phyloP scores from a whole-genome alignment of 2,888 invertebrate species.

The Thera britannica region DNA sequence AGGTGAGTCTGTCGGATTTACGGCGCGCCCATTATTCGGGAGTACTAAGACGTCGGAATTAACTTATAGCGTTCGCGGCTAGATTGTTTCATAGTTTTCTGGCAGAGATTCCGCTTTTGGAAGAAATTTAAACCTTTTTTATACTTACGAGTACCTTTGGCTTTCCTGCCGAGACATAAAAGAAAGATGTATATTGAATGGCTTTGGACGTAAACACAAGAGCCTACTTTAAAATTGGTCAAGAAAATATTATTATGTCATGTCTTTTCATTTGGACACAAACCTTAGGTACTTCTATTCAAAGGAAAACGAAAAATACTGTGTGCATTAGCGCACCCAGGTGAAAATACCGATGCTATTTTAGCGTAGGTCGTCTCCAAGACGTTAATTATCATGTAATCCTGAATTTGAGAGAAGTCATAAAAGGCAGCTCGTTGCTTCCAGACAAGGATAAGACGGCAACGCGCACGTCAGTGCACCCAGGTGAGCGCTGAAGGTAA shows the following conservation, averaged over 20 bases:
- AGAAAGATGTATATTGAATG: too few relatives aligned
- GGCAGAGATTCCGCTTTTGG: slow-evolving; percentile 1
- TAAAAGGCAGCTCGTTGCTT: slow-evolving; percentile 9
- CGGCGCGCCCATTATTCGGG: slow-evolving; percentile 63
- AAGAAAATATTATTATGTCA: too few relatives aligned
- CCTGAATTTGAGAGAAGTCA: slow-evolving; percentile 18
- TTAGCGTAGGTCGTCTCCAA: neutral
- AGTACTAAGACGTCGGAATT: slow-evolving; percentile 66
- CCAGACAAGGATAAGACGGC: slow-evolving; percentile 34
- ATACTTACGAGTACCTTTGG: too few relatives aligned
- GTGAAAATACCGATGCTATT: neutral
- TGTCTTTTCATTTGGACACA: too few relatives aligned
- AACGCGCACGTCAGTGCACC: slow-evolving; percentile 51
- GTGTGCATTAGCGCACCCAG: neutral
- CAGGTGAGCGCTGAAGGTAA: slow-evolving; percentile 58
- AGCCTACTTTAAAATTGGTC: too few relatives aligned
- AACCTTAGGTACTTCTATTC: too few relatives aligned
- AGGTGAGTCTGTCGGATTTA: slow-evolving; percentile 82
- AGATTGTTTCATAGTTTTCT: slow-evolving; percentile 30
- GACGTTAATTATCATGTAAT: slow-evolving; percentile 19
- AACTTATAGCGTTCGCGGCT: slow-evolving; percentile 30
- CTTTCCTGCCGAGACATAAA: too few relatives aligned
- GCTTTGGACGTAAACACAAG: too few relatives aligned
- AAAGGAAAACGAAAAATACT: neutral
- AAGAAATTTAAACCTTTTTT: neutral